These are phyloP conservation scores for Cremastinae sp. DNA, from an alignment of 2,888 invertebrate species.

Conservation along the genomic window DNA sequence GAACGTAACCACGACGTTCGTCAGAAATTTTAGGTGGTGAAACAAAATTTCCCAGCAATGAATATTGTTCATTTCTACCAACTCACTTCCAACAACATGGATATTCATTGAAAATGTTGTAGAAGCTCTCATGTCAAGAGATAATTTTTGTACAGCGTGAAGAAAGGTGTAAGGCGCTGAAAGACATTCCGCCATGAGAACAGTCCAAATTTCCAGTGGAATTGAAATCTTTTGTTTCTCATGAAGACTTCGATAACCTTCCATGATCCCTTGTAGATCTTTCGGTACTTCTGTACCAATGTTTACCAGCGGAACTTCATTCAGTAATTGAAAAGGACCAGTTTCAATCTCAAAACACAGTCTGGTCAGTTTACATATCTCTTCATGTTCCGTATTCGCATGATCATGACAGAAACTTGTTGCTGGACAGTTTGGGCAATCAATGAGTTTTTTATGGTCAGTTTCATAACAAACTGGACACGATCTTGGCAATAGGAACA, in stretches of 20 bases:
- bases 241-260: too few species aligned
- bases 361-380: conserved; percentile 63
- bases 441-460: conserved; percentile 61
- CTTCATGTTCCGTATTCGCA: conserved; percentile 56
- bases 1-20: too few species aligned
- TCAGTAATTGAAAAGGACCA: conserved; percentile 65
- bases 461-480: conserved; percentile 71
- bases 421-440: conserved; percentile 70
- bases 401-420: conserved; percentile 71
- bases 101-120: conserved; percentile 63
- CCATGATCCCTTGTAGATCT: too few species aligned
- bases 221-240: background rate
- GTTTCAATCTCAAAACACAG: conserved; percentile 69
- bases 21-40: conserved; percentile 66
- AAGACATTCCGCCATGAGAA: conserved; percentile 67
- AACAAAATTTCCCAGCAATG: conserved; percentile 75
- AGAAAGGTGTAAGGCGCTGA: conserved; percentile 73
- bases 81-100: conserved; percentile 76
- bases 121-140: too few species aligned
- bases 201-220: background rate
- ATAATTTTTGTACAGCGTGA: conserved; percentile 67
- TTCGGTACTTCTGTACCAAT: too few species aligned
- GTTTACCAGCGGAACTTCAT: too few species aligned
- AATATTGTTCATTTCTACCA: conserved; percentile 70
- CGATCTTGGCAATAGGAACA: conserved; percentile 73